Conservation (phyloP, 2,888 invertebrate genomes). For the Gastracanthus pulcherrimus region DNA sequence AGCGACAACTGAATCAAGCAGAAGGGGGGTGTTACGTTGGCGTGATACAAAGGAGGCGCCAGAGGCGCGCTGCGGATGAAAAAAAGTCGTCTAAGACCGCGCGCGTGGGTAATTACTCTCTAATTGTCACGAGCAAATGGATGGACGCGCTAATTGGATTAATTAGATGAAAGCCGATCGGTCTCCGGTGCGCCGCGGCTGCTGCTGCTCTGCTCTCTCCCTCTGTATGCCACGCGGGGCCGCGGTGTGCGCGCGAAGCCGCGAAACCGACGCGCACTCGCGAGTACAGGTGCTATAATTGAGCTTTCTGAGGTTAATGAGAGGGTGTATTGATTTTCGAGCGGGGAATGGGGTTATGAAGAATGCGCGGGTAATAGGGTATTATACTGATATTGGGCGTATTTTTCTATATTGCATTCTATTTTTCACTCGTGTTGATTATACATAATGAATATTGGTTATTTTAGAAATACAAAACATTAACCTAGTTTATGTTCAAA, state of each 20-base stretch:
- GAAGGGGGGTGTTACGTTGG: no score
- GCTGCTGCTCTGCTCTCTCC: background rate
- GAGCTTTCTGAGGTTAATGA: background rate
- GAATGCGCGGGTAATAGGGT: no score
- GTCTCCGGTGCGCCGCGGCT: slow-evolving; percentile 31
- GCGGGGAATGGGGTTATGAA: background rate
- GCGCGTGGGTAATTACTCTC: slow-evolving; percentile 63
- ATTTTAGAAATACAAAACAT: no score
- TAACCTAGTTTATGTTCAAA: no score
- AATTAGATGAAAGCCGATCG: slow-evolving; percentile 61
- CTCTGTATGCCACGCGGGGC: background rate
- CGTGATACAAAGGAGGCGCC: background rate
- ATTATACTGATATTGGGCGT: no score
- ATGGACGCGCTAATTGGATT: slow-evolving; percentile 65
- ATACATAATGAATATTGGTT: no score
- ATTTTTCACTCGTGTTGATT: no score
- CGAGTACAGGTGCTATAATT: background rate
- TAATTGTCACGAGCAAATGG: slow-evolving; percentile 63
- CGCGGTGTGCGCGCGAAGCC: no score
- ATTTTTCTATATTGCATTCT: no score
- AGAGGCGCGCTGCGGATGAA: slow-evolving; percentile 1
- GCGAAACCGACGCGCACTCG: no score
- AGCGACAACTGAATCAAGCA: slow-evolving; percentile 6
- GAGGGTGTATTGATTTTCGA: background rate
- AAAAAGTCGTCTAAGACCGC: slow-evolving; percentile 3